phyloP scores from a whole-genome alignment of 2,888 invertebrate species.

The Cheilosia soror region DNA sequence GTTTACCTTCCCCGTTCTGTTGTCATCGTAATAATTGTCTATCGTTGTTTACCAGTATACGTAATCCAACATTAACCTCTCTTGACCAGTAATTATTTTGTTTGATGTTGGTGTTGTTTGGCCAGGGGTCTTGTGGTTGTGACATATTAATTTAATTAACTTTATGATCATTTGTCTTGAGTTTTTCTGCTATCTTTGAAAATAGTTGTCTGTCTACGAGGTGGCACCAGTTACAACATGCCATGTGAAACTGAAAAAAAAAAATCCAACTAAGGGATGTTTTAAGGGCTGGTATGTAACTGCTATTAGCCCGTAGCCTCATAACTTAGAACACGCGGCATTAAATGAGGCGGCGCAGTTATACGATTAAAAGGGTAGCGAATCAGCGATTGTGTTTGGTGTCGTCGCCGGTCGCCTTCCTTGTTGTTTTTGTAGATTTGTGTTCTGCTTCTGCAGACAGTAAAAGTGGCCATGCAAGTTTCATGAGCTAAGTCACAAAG shows the following conservation, averaged over 20 bases:
- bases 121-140: slow-evolving; percentile 13
- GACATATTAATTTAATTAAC: slow-evolving; percentile 57
- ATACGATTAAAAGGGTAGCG: slow-evolving; percentile 4
- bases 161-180: slow-evolving; percentile 43
- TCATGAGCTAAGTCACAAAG: slow-evolving; percentile 13
- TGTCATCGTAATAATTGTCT: background rate
- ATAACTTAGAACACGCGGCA: background rate
- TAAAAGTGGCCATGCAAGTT: slow-evolving; percentile 46
- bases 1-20: background rate
- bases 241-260: background rate
- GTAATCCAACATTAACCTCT: slow-evolving; percentile 49
- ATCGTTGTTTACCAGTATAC: background rate
- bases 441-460: slow-evolving; percentile 30
- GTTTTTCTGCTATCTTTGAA: background rate
- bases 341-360: background rate
- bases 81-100: slow-evolving; percentile 17
- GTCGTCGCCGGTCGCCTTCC: background rate
- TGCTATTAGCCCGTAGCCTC: slow-evolving; percentile 15
- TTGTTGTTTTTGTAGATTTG: slow-evolving; percentile 2
- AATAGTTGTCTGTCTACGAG: background rate
- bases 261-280: slow-evolving; percentile 22
- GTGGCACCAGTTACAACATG: background rate
- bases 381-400: background rate
- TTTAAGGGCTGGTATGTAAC: slow-evolving; percentile 24
- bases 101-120: slow-evolving; percentile 12